Base-by-base conservation (phyloP, 2,797 vertebrate genomes). In the Onychomys arenicola region DNA sequence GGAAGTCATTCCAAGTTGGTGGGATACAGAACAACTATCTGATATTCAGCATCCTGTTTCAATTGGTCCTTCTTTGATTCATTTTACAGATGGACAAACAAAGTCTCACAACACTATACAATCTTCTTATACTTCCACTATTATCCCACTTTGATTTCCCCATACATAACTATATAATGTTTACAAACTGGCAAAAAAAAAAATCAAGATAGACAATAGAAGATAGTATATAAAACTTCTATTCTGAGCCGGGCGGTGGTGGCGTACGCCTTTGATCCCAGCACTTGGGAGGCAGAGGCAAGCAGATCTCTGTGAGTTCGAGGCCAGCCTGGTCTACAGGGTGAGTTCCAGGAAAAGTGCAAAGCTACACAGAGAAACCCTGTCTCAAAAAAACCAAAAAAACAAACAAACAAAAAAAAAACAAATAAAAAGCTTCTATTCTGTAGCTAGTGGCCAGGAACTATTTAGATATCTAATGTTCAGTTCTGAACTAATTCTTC, bases 361-460 rank as follows among this genome's bases (percentile, higher is more conserved):
- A n/a, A n/a, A n/a, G n/a, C n/a, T n/a, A n/a, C n/a, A n/a, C n/a
- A n/a, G n/a, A n/a, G n/a, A n/a, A n/a, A n/a, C n/a, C n/a, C n/a
- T n/a, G n/a, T n/a, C n/a, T n/a, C n/a, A n/a, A n/a, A n/a, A n/a
- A n/a, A n/a, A n/a, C n/a, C n/a, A n/a, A n/a, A n/a, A n/a, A n/a
- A n/a, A n/a, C n/a, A n/a, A n/a, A n/a, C n/a, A n/a, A n/a, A n/a
- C n/a, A n/a, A 90, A 29, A 92, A 90, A n/a, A n/a, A n/a, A 87
- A 94, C n/a, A n/a, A n/a, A n/a, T n/a, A 95, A 81, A 52, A 91
- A 52, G 29, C 25, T 94, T 90, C 46, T 81, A 84, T 75, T 89
- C 88, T 63, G n/a, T 59, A 95, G 65, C 82, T 81, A 84, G n/a
- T 84, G 29, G 61, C n/a, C 85, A 94, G 92, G 77, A 90, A 95